Percentiles rank a stretch among this genome's conserved stretches.
phyloP scores from a whole-genome alignment of 2,888 invertebrate genomes.

The Xanthorhoe designata region DNA sequence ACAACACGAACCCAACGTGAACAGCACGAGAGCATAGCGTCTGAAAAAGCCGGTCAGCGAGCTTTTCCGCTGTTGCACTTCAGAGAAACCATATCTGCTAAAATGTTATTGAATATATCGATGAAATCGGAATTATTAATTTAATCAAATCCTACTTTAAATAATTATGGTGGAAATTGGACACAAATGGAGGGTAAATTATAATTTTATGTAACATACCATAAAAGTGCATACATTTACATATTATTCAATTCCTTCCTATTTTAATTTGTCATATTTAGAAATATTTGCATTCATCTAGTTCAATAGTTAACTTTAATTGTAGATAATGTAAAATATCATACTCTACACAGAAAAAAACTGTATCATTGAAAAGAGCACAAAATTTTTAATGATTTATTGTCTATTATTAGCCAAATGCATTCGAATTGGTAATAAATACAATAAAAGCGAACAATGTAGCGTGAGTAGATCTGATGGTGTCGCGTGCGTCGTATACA shows the following conservation, averaged over 20 bases:
- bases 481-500: slow-evolving; percentile 64
- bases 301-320: neutral
- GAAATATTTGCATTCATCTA: neutral
- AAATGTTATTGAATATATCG: neutral
- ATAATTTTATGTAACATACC: neutral
- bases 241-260: neutral
- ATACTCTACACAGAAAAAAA: neutral
- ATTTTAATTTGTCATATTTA: neutral
- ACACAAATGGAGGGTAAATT: too few relatives aligned
- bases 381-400: slow-evolving; percentile 6
- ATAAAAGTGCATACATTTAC: neutral
- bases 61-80: slow-evolving; percentile 68
- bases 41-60: slow-evolving; percentile 71
- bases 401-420: slow-evolving; percentile 9
- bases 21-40: slow-evolving; percentile 52
- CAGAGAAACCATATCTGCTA: slow-evolving; percentile 42
- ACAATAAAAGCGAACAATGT: slow-evolving; percentile 51
- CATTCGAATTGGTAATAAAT: slow-evolving; percentile 39
- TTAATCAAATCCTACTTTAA: neutral
- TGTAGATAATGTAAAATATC: neutral
- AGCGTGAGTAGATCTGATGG: slow-evolving; percentile 59
- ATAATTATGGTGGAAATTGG: neutral
- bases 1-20: neutral
- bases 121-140: neutral
- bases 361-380: neutral